phyloP scores from a whole-genome alignment of 2,113 vertebrate genomes.

The Melozone crissalis region DNA sequence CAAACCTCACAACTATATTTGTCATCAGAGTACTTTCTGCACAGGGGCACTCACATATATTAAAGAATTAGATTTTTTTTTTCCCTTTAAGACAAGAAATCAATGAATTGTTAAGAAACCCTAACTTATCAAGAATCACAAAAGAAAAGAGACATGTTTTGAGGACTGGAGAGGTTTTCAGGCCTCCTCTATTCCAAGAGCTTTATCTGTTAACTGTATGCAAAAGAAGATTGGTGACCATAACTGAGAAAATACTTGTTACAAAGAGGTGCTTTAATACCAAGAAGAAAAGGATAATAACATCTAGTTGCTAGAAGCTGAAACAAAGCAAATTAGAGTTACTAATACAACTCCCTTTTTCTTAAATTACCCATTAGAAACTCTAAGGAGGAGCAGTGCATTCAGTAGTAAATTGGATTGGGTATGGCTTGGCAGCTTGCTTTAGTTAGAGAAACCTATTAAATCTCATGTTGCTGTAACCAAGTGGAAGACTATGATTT shows the following conservation, averaged over 20 bases:
- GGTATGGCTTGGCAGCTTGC: background rate
- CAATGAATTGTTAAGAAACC: background rate
- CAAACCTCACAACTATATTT: background rate
- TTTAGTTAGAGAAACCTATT: slow-evolving; percentile 8
- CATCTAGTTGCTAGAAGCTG: background rate
- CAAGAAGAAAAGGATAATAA: background rate
- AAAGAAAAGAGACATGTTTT: background rate
- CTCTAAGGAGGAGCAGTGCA: background rate
- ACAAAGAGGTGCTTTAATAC: background rate
- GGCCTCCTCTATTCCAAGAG: background rate
- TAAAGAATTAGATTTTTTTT: background rate
- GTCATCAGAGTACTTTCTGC: background rate
- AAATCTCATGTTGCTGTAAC: background rate
- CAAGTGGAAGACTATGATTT: slow-evolving; percentile 1
- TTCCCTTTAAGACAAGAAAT: background rate
- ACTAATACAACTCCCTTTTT: background rate
- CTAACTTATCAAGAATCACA: background rate
- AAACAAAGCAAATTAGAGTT: background rate
- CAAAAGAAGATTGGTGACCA: background rate
- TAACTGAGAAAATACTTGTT: background rate
- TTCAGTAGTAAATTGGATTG: background rate
- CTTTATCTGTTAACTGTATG: background rate
- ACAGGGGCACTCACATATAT: background rate
- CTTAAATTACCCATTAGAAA: background rate
- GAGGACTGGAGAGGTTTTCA: background rate